Base-by-base conservation (phyloP, 2,113 vertebrate species). In the Trematocara variabile region DNA sequence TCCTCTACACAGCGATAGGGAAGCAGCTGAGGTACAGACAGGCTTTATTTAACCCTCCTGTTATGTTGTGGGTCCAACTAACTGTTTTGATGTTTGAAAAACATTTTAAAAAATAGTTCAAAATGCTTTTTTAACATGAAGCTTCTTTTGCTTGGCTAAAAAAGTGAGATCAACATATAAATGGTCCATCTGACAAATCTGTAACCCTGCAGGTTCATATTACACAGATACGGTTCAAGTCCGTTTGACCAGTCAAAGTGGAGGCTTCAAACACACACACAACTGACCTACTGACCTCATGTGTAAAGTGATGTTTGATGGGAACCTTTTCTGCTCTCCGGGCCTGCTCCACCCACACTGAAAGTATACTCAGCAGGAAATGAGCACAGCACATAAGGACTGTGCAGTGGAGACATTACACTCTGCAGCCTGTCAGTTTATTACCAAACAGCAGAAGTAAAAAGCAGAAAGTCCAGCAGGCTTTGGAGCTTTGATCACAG, bases 141-240 rank as follows among this genome's bases (percentile, higher is more conserved):
- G 22, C 2, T 41, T 68, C 0, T 14, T 68, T 41, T 41, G 11
- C 3, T 68, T n/a, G 11, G 34, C 18, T 39, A 13, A 65, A 20
- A 20, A 65, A 41, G 20, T 41, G 37, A 22, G 20, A 68, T 41
- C 37, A 2, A 41, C 37, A 6, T 41, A 1, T 68, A 68, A 1
- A 68, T 22, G 37, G 63, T 25, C 37, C n/a, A 68, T 5, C 37
- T 68, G n/a, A 68, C n/a, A 41, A 16, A 16, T 68, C 37, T 41
- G 11, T 20, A 41, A 39, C 4, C 58, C 34, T 39, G 34, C 60
- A 41, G 7, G 5, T 68, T 68, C 37, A 41, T 68, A 22, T 41
- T 68, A 3, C 34, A 0, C 0, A 20, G 10, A 65, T 13, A 37
- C 60, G 2, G 60, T 39, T 65, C 2, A 0, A 20, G 33, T 65